Percentiles rank a stretch among this genome's conserved stretches.
phyloP scores from a whole-genome alignment of 2,797 vertebrate genomes.

The Coreius guichenoti region DNA sequence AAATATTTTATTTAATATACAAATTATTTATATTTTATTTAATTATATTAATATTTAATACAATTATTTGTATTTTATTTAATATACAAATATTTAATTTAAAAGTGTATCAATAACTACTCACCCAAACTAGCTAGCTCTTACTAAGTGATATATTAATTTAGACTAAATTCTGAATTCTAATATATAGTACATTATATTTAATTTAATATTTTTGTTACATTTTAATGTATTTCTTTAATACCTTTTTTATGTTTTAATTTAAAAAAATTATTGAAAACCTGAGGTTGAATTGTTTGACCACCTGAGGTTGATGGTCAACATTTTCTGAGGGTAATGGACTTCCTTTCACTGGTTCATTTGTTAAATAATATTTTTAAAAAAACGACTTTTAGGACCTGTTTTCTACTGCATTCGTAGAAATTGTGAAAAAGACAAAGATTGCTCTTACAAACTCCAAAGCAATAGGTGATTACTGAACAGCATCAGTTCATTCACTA shows the following conservation, averaged over 20 bases:
- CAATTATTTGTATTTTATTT: neutral
- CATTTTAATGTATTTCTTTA: neutral
- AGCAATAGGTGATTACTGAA: neutral
- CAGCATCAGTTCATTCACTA: slow-evolving; percentile 24
- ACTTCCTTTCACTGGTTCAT: neutral
- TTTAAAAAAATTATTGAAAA: too few relatives aligned
- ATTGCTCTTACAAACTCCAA: neutral
- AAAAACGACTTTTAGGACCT: neutral
- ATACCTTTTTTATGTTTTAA: neutral
- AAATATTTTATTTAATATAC: neutral
- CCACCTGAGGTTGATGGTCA: neutral
- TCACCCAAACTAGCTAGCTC: neutral
- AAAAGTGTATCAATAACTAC: neutral
- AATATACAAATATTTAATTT: neutral
- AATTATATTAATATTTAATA: too few relatives aligned
- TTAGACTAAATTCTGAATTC: neutral
- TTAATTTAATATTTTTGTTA: neutral
- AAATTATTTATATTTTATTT: neutral
- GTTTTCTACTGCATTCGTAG: neutral
- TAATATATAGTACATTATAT: neutral
- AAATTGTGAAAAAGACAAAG: slow-evolving; percentile 7
- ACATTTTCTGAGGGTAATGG: too few relatives aligned
- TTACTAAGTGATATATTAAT: neutral
- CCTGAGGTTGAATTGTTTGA: neutral
- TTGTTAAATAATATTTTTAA: neutral